These are phyloP conservation scores for Pluvianellus socialis DNA, from an alignment of 2,113 vertebrate genomes.

Conservation along the genomic window DNA sequence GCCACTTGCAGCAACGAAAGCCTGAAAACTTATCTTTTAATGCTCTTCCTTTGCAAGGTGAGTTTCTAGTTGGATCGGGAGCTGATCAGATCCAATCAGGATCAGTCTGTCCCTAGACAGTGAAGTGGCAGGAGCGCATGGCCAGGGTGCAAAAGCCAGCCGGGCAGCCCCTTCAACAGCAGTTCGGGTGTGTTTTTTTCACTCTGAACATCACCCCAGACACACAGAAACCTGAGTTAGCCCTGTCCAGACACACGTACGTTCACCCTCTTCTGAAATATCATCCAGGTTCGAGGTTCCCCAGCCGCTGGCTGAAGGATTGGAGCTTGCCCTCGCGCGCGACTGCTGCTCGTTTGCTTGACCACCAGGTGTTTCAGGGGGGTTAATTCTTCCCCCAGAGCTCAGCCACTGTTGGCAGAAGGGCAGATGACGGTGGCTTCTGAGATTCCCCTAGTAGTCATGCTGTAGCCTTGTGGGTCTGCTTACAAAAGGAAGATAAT, in stretches of 20 bases:
- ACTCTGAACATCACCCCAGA: neutral
- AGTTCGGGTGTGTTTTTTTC: neutral
- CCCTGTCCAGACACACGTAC: rapidly evolving
- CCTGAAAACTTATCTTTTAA: neutral
- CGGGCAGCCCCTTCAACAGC: neutral
- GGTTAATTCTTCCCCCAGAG: neutral
- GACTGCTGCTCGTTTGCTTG: neutral
- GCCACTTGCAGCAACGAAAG: neutral
- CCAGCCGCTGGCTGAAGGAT: neutral
- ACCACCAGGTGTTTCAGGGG: too few species aligned
- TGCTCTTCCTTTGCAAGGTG: neutral
- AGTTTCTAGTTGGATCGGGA: neutral
- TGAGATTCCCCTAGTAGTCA: neutral
- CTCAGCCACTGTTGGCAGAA: neutral
- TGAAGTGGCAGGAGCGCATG: rapidly evolving
- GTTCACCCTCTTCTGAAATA: neutral
- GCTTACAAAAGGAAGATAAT: neutral
- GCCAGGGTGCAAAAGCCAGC: neutral
- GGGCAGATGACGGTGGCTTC: neutral
- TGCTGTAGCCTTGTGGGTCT: neutral
- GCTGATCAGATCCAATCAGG: neutral
- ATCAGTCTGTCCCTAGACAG: neutral
- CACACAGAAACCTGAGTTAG: neutral
- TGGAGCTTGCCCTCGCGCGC: rapidly evolving
- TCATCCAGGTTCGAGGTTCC: neutral